These are phyloP conservation scores for Ecdyonurus torrentis DNA, from an alignment of 2,888 invertebrate genomes.

Conservation along the genomic window DNA sequence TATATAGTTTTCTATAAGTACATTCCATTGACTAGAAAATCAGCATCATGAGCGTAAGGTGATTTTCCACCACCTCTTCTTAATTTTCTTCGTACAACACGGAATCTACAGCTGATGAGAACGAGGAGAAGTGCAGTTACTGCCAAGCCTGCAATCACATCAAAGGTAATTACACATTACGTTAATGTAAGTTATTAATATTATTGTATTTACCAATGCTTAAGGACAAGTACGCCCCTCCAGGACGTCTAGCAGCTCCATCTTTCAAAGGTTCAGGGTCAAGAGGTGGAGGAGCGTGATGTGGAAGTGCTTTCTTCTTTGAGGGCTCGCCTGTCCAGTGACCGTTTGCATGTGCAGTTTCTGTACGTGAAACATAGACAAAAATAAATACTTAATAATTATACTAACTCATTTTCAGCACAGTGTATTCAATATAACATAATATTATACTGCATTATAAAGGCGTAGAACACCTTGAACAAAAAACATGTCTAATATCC, in stretches of 20 bases:
- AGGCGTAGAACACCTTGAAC: too few species aligned
- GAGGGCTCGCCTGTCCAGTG: not conserved
- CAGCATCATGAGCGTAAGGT: slow-evolving; percentile 80
- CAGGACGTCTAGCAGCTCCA: slow-evolving; percentile 34
- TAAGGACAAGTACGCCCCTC: slow-evolving; percentile 63
- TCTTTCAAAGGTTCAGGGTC: slow-evolving; percentile 10
- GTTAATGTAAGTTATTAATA: not conserved
- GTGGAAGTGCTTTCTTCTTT: not conserved
- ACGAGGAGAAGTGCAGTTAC: slow-evolving; percentile 66
- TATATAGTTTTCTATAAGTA: slow-evolving; percentile 59
- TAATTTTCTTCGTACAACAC: slow-evolving; percentile 50
- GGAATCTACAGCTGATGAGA: slow-evolving; percentile 65
- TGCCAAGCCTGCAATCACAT: slow-evolving; percentile 56
- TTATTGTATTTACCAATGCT: slow-evolving; percentile 39
- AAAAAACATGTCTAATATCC: too few species aligned
- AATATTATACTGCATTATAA: too few species aligned
- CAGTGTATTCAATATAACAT: too few species aligned
- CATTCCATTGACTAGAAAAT: slow-evolving; percentile 96
- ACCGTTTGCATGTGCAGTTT: not conserved
- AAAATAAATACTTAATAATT: too few species aligned
- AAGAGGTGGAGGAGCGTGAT: not conserved
- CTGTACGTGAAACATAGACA: too few species aligned
- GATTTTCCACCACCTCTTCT: slow-evolving; percentile 62
- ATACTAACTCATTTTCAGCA: too few species aligned
- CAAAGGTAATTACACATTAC: too few species aligned